Conservation (phyloP, 2,888 invertebrate species). For the Pseudeuparius sepicola region DNA sequence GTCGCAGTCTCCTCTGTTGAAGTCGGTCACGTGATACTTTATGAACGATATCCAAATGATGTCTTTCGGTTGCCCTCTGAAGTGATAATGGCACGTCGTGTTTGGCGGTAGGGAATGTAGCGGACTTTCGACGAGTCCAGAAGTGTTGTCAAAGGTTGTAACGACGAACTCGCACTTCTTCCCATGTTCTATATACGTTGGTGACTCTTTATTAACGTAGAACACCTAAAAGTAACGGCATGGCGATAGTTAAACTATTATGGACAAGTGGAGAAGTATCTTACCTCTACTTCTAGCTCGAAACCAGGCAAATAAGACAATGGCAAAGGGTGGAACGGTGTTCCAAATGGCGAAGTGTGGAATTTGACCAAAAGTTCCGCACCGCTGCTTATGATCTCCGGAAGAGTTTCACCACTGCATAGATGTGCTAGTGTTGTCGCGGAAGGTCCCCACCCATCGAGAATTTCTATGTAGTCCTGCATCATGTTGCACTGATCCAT, state of each 20-base stretch:
- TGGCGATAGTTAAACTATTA: no score
- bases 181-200: constrained; percentile 62
- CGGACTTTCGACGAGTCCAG: constrained; percentile 65
- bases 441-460: constrained; percentile 62
- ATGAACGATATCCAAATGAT: constrained; percentile 77
- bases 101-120: constrained; percentile 70
- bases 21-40: constrained; percentile 64
- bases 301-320: constrained; percentile 71
- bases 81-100: constrained; percentile 72
- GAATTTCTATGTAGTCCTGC: constrained; percentile 72
- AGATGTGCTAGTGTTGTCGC: constrained; percentile 67
- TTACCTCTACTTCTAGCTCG: constrained; percentile 71
- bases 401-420: constrained; percentile 74
- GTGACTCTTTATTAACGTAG: constrained; percentile 65
- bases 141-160: constrained; percentile 62
- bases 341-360: constrained; percentile 71
- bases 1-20: constrained; percentile 65
- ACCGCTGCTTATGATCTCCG: constrained; percentile 68
- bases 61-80: constrained; percentile 63
- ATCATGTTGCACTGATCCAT: constrained; percentile 77
- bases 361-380: constrained; percentile 71
- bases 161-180: constrained; percentile 68
- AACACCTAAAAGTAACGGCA: constrained; percentile 48
- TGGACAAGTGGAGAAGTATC: no score
- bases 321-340: constrained; percentile 71